Evolutionary conservation across 2,797 vertebrate species (phyloP), one percentile per base, ranked within the genome.

Genomic region (Pempheris klunzingeri): DNA sequence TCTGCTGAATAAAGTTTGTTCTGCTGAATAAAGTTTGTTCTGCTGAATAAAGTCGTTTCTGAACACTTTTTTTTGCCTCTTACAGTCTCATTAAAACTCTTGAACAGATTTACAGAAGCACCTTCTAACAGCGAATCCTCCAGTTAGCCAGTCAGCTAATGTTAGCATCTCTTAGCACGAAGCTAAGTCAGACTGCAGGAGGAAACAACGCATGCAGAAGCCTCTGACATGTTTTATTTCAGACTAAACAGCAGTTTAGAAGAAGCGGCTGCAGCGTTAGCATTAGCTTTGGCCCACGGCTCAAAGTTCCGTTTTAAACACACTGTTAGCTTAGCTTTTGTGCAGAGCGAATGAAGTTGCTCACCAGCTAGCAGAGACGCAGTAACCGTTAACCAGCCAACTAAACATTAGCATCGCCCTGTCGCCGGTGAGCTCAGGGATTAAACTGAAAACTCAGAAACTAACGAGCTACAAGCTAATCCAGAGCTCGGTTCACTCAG

Each of bases 361-460:
- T 34, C n/a, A n/a, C n/a, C n/a, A n/a, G n/a, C n/a, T n/a, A 4
- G 17, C 38, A 24, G 2, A 20, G 14, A 22, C 50, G 24, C 22
- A 71, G 34, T 20, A 41, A 59, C 63, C 58, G 49, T 61, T 71
- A 71, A 57, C 38, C 60, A 66, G 55, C 53, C 41, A 36, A 53
- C 58, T 47, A 13, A 46, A 4, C 36, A 36, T 34, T 46, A 43
- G 34, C 61, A 57, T 30, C 18, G 18, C 14, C 20, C 26, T 2
- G 53, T 20, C 5, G 13, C 43, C 3, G 20, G 28, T 34, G 22
- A 63, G 4, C 9, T 43, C 2, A 11, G 14, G 32, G 24, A 36
- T 15, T 53, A 24, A 4, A 17, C 12, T 18, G 8, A 24, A 9
- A 6, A 13, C 8, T 11, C 3, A 1, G 28, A 22, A 36, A 39